phyloP scores from a whole-genome alignment of 1,140 invertebrate species.

The Drosophila ficusphila region DNA sequence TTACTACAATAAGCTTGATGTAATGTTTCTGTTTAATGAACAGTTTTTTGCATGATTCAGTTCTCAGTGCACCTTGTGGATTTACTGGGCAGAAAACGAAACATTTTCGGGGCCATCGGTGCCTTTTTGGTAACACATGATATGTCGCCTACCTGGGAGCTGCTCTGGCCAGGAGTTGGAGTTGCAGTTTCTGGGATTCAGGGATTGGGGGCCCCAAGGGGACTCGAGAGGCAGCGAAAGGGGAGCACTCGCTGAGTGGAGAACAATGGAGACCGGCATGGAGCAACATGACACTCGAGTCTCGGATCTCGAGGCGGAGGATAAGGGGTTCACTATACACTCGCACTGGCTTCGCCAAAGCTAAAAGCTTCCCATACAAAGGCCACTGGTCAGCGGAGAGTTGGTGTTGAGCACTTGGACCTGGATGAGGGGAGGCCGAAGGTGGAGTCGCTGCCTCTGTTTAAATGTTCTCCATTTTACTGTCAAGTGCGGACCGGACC shows the following conservation, averaged over 20 bases:
- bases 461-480: slow-evolving; percentile 82
- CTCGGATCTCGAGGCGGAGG: slow-evolving; percentile 21
- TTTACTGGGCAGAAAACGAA: slow-evolving; percentile 39
- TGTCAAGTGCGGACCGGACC: slow-evolving; percentile 71
- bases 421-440: not conserved
- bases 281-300: slow-evolving; percentile 46
- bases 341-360: slow-evolving; percentile 24
- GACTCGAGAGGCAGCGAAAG: not conserved
- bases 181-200: slow-evolving; percentile 26
- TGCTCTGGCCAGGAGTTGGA: slow-evolving; percentile 18
- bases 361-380: slow-evolving; percentile 29
- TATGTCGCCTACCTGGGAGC: slow-evolving; percentile 76
- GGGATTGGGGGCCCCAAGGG: slow-evolving; percentile 8
- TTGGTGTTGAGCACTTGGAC: slow-evolving; percentile 39
- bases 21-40: not conserved
- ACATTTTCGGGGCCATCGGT: slow-evolving; percentile 52
- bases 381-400: slow-evolving; percentile 37
- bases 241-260: slow-evolving; percentile 32
- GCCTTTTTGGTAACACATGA: slow-evolving; percentile 75
- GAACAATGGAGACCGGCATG: slow-evolving; percentile 44
- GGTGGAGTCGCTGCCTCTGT: slow-evolving; percentile 38
- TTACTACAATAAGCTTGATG: not conserved
- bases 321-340: slow-evolving; percentile 22
- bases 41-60: not conserved
- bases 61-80: slow-evolving; percentile 30